Percentiles rank a stretch among this genome's conserved stretches.
phyloP scores from a whole-genome alignment of 2,888 invertebrate genomes.

The Hirtodrosophila trivittata region DNA sequence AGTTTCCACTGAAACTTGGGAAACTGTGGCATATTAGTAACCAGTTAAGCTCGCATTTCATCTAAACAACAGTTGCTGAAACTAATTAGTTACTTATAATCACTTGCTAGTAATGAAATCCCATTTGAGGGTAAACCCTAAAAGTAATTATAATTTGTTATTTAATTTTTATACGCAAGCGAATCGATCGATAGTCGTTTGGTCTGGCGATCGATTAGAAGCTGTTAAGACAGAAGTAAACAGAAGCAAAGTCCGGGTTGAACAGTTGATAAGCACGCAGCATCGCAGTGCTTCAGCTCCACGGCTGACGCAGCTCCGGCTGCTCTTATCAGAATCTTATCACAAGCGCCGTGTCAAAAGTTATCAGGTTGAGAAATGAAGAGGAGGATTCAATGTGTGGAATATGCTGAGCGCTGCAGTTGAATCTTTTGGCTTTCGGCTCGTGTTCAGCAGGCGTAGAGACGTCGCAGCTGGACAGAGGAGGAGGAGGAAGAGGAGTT shows the following conservation, averaged over 20 bases:
- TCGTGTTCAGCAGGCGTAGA: constrained; percentile 28
- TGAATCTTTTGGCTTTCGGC: constrained; percentile 31
- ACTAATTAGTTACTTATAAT: too few relatives aligned
- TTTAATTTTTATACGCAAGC: too few relatives aligned
- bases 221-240: neutral
- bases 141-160: too few relatives aligned
- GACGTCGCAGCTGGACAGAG: neutral
- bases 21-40: too few relatives aligned
- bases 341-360: constrained; percentile 58
- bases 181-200: too few relatives aligned
- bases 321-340: neutral
- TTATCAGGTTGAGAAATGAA: too few relatives aligned
- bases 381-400: too few relatives aligned
- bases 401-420: constrained; percentile 35
- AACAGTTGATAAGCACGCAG: constrained; percentile 47
- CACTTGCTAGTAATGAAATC: too few relatives aligned
- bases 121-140: too few relatives aligned
- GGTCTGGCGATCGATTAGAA: neutral
- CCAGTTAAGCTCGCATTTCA: too few relatives aligned
- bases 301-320: constrained; percentile 37
- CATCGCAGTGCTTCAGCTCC: constrained; percentile 33
- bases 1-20: too few relatives aligned
- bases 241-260: constrained; percentile 55
- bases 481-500: neutral
- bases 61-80: too few relatives aligned